Percentiles rank a stretch among this genome's conserved stretches.
These are phyloP conservation scores for Orchesella flavescens DNA, from an alignment of 2,888 invertebrate species.

Conservation along the genomic window DNA sequence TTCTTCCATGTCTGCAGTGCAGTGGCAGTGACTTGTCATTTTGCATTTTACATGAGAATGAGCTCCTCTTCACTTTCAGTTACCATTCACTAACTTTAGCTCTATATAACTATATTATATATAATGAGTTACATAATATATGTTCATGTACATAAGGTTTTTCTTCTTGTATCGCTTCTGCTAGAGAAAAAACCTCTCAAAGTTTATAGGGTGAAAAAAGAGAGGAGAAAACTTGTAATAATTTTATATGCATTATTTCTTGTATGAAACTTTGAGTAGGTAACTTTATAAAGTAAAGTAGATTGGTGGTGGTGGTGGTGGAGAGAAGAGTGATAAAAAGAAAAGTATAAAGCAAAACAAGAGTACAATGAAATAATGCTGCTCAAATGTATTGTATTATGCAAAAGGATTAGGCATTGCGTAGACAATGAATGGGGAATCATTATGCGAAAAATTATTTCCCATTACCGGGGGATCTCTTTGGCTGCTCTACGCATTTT, in stretches of 20 bases:
- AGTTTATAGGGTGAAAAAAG: conserved; percentile 20
- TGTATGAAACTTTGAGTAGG: conserved; percentile 19
- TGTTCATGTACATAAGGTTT: too few relatives aligned
- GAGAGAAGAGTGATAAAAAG: conserved; percentile 3
- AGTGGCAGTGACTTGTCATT: conserved; percentile 29
- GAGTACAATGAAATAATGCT: conserved; percentile 38
- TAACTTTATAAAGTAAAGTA: conserved; percentile 17
- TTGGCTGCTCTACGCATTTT: conserved; percentile 17
- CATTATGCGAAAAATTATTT: conserved; percentile 57
- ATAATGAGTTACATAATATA: too few relatives aligned
- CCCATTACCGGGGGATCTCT: conserved; percentile 24
- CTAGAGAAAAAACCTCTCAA: conserved; percentile 17
- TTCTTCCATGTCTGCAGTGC: conserved; percentile 5
- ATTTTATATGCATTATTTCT: conserved; percentile 15
- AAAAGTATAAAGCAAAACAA: conserved; percentile 21
- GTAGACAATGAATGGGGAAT: conserved; percentile 31
- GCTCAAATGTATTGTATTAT: conserved; percentile 41
- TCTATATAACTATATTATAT: too few relatives aligned
- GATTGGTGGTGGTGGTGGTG: not conserved
- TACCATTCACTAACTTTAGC: too few relatives aligned
- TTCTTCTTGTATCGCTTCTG: too few relatives aligned
- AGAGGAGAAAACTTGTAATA: conserved; percentile 19
- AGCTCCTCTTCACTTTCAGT: too few relatives aligned
- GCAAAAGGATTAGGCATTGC: conserved; percentile 36
- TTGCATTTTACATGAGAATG: conserved; percentile 30